A percentile compares a stretch with the other conserved stretches of the same genome.
Conservation (phyloP, 2,113 vertebrate species). For the Colinus virginianus region DNA sequence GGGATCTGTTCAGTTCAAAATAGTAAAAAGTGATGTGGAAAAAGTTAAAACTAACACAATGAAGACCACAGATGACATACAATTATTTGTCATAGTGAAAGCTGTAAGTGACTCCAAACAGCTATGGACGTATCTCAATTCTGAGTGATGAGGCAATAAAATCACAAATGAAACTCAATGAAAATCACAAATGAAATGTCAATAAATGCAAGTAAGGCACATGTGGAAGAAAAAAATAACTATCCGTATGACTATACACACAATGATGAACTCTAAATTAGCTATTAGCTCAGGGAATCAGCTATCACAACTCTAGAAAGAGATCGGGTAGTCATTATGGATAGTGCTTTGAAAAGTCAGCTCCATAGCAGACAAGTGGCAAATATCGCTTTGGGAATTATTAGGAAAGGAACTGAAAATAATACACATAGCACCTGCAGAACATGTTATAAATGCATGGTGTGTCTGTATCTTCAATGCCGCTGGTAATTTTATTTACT, state of each 20-base stretch:
- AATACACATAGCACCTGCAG: not conserved
- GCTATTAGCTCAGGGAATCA: conserved; percentile 16
- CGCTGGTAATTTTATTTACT: not conserved
- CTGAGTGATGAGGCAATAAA: not conserved
- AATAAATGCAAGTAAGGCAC: conserved; percentile 26
- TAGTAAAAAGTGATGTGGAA: not conserved
- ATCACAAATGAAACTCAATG: not conserved
- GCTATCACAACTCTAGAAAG: not conserved
- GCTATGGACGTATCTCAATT: not conserved
- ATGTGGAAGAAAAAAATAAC: conserved; percentile 31
- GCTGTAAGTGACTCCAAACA: not conserved
- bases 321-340: not conserved
- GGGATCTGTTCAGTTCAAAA: not conserved
- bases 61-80: not conserved
- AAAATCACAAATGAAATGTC: conserved; percentile 32
- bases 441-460: not conserved
- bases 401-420: conserved; percentile 16
- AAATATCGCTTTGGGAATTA: not conserved
- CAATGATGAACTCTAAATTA: conserved; percentile 20
- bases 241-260: not conserved
- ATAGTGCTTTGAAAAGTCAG: not conserved
- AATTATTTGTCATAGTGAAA: not conserved
- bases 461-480: not conserved
- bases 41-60: not conserved
- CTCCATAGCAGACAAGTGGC: not conserved